Percentiles rank a stretch among this genome's conserved stretches.
phyloP scores from a whole-genome alignment of 1,140 invertebrate species.

The Physella acuta region DNA sequence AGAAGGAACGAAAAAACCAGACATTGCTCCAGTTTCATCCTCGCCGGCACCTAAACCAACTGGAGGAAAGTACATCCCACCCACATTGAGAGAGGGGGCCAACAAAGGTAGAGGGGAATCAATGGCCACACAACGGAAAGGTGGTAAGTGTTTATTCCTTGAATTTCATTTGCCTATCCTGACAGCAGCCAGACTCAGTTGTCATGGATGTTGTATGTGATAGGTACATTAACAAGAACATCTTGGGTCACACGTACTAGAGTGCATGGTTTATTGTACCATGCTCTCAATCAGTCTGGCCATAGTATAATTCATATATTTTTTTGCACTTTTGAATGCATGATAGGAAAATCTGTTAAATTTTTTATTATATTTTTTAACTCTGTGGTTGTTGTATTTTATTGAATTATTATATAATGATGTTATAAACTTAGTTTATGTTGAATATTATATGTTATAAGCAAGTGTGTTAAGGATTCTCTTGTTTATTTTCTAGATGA shows the following conservation, averaged over 20 bases:
- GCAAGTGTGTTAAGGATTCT: neutral
- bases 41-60: slow-evolving; percentile 21
- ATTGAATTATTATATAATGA: neutral
- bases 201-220: too few relatives aligned
- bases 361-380: too few relatives aligned
- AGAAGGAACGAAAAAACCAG: slow-evolving; percentile 37
- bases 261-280: too few relatives aligned
- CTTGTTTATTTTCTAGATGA: slow-evolving; percentile 66
- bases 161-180: too few relatives aligned
- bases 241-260: too few relatives aligned
- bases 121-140: slow-evolving; percentile 61
- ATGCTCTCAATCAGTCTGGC: too few relatives aligned
- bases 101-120: slow-evolving; percentile 72
- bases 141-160: too few relatives aligned
- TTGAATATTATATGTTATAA: neutral
- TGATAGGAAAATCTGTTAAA: too few relatives aligned
- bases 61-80: slow-evolving; percentile 72
- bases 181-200: too few relatives aligned
- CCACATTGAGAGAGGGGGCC: slow-evolving; percentile 81
- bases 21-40: slow-evolving; percentile 29
- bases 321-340: too few relatives aligned
- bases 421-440: neutral
- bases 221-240: too few relatives aligned
- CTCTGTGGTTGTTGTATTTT: neutral
- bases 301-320: too few relatives aligned